A percentile compares a stretch with the other conserved stretches of the same genome.
phyloP scores from a whole-genome alignment of 2,113 vertebrate species.

The Aptenodytes forsteri region DNA sequence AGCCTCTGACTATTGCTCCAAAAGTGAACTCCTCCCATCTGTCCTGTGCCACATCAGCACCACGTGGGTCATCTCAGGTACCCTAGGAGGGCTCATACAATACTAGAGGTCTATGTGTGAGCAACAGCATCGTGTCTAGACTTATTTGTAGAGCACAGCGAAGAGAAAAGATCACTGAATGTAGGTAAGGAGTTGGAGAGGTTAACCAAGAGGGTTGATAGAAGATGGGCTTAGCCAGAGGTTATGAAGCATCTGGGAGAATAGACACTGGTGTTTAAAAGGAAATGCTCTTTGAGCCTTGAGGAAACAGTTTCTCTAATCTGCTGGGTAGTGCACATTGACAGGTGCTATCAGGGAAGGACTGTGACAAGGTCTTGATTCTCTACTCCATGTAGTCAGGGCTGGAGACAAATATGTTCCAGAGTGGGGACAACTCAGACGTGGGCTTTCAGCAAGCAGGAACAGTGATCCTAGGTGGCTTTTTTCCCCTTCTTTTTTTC shows the following conservation, averaged over 20 bases:
- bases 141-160: not conserved
- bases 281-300: not conserved
- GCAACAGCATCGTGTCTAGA: not conserved
- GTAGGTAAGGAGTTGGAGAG: not conserved
- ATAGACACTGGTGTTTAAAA: not conserved
- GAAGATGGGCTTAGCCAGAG: not conserved
- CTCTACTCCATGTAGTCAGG: not conserved
- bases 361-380: not conserved
- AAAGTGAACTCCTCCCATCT: not conserved
- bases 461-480: not conserved
- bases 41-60: not conserved
- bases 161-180: not conserved
- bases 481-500: not conserved
- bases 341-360: not conserved
- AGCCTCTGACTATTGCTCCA: not conserved
- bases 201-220: not conserved
- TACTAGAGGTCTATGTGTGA: not conserved
- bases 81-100: not conserved
- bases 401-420: not conserved
- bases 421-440: not conserved
- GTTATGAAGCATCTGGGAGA: not conserved
- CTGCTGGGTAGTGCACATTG: not conserved
- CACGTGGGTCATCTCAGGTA: not conserved
- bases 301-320: not conserved
- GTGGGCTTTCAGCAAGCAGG: not conserved